Conservation (phyloP, 1,140 invertebrate genomes). For the Uloborus diversus region DNA sequence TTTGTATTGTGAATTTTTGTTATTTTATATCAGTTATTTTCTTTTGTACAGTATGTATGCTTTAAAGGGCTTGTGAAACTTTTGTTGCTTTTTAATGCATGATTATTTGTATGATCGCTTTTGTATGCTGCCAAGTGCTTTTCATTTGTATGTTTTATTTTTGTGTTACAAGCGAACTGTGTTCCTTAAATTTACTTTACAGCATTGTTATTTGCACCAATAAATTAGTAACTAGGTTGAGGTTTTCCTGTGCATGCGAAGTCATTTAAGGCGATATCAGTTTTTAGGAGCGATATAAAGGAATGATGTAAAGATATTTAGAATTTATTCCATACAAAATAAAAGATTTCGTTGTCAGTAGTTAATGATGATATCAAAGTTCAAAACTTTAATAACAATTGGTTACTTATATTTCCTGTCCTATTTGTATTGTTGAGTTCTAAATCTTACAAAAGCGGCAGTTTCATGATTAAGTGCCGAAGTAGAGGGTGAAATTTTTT, state of each 20-base stretch:
- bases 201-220: background rate
- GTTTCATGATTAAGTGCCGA: too few relatives aligned
- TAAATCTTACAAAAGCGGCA: too few relatives aligned
- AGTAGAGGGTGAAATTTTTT: too few relatives aligned
- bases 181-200: background rate
- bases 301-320: background rate
- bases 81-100: slow-evolving; percentile 14
- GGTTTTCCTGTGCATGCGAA: background rate
- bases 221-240: background rate
- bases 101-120: slow-evolving; percentile 8
- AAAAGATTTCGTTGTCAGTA: too few relatives aligned
- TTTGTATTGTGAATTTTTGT: slow-evolving; percentile 29
- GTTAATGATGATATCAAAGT: background rate
- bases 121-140: background rate
- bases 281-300: too few relatives aligned
- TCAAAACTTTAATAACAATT: background rate
- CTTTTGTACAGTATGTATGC: slow-evolving; percentile 1
- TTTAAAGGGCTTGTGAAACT: background rate
- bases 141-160: slow-evolving; percentile 36
- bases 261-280: background rate
- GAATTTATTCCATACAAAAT: background rate
- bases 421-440: too few relatives aligned
- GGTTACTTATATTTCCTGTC: background rate
- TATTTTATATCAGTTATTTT: slow-evolving; percentile 33
- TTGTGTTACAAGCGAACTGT: background rate